phyloP scores from a whole-genome alignment of 2,888 invertebrate species.

The Drosophila suboccidentalis region DNA sequence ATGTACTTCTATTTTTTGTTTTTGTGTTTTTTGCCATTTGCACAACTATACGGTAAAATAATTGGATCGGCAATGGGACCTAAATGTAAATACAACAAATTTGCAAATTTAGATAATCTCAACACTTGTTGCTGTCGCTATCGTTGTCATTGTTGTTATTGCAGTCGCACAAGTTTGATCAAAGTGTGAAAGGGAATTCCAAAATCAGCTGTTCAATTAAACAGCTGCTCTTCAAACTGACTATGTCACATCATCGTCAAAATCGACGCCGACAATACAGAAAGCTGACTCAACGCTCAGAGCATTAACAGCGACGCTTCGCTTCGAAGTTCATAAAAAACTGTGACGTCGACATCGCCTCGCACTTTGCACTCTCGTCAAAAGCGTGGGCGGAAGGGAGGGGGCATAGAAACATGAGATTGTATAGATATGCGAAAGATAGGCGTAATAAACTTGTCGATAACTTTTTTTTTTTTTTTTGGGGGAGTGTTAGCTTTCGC shows the following conservation, averaged over 20 bases:
- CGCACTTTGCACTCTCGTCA: slow-evolving; percentile 25
- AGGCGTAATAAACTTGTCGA: background rate
- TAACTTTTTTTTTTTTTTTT: background rate
- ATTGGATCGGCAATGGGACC: slow-evolving; percentile 50
- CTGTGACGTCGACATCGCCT: slow-evolving; percentile 31
- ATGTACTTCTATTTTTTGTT: slow-evolving; percentile 11
- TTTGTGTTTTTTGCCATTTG: slow-evolving; percentile 37
- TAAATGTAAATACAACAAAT: slow-evolving; percentile 34
- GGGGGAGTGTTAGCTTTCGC: background rate
- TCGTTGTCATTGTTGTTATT: background rate
- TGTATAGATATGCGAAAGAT: slow-evolving; percentile 1
- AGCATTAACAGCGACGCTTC: background rate
- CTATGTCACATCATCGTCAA: slow-evolving; percentile 2
- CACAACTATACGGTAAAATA: slow-evolving; percentile 31
- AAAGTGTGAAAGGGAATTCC: slow-evolving; percentile 23
- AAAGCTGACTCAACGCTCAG: slow-evolving; percentile 17
- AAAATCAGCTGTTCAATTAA: slow-evolving; percentile 47
- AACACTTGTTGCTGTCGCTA: slow-evolving; percentile 29
- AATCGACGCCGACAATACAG: background rate
- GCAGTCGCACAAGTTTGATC: slow-evolving; percentile 33
- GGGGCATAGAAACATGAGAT: too few relatives aligned
- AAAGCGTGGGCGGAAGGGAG: background rate
- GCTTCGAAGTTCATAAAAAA: slow-evolving; percentile 7
- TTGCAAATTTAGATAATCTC: slow-evolving; percentile 42
- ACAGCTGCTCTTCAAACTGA: slow-evolving; percentile 44